Evolutionary conservation across 2,888 invertebrate species (phyloP).

Genomic region (Baronia brevicornis): DNA sequence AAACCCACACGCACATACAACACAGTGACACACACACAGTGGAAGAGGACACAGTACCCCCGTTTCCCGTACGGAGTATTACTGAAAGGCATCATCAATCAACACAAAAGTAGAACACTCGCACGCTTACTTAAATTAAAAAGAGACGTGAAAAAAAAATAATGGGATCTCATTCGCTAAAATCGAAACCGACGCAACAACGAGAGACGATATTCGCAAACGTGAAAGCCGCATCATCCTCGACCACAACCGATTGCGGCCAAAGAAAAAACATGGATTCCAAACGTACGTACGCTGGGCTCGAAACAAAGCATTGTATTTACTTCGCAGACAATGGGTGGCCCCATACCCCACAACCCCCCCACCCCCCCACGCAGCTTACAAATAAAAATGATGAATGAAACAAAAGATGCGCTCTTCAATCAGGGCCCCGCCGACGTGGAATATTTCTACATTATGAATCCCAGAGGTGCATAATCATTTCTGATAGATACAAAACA

Average conservation of each 20-base stretch:
- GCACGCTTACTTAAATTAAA: constrained; percentile 16
- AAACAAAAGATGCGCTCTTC: constrained; percentile 15
- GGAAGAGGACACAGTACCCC: too few species aligned
- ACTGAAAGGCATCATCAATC: too few species aligned
- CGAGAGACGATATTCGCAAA: constrained; percentile 26
- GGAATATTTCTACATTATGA: constrained; percentile 11
- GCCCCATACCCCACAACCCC: constrained; percentile 7
- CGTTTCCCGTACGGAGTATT: too few species aligned
- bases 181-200: constrained; percentile 28
- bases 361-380: constrained; percentile 2
- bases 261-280: constrained; percentile 20
- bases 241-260: constrained; percentile 23
- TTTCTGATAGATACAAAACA: constrained; percentile 13
- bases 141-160: constrained; percentile 25
- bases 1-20: too few species aligned
- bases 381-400: constrained; percentile 16
- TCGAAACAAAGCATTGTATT: constrained; percentile 17
- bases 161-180: constrained; percentile 33
- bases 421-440: constrained; percentile 12
- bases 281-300: constrained; percentile 22
- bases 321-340: constrained; percentile 19
- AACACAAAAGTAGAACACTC: constrained; percentile 3
- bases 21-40: too few species aligned
- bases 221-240: constrained; percentile 25
- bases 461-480: constrained; percentile 15